Evolutionary conservation across 2,797 vertebrate species (phyloP).

Genomic region (Champsocephalus gunnari): DNA sequence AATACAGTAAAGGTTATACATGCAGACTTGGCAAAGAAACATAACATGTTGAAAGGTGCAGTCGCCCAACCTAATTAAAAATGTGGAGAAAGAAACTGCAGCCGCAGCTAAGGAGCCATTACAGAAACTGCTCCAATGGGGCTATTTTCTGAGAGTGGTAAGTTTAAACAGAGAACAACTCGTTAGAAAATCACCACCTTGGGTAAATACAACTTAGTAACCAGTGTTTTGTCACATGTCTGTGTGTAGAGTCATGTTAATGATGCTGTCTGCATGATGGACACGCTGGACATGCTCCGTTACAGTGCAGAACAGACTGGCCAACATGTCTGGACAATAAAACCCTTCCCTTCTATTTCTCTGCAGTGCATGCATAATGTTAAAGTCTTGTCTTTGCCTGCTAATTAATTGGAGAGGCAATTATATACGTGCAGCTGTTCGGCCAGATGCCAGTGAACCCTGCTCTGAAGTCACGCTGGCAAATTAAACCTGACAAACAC

Average conservation of each 20-base stretch:
- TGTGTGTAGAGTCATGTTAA: not conserved
- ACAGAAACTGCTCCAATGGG: not conserved
- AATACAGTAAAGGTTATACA: constrained; percentile 8
- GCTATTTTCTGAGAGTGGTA: not conserved
- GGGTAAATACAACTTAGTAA: not conserved
- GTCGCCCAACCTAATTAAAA: not conserved
- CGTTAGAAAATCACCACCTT: not conserved
- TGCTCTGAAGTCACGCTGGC: constrained; percentile 74
- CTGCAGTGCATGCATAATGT: constrained; percentile 72
- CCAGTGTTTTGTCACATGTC: not conserved
- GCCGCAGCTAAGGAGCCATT: not conserved
- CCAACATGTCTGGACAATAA: constrained; percentile 44
- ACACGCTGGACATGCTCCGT: constrained; percentile 22
- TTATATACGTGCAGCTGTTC: constrained; percentile 82
- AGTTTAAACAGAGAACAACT: not conserved
- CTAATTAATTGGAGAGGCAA: constrained; percentile 82
- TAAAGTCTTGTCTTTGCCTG: constrained; percentile 67
- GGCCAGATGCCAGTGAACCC: constrained; percentile 81
- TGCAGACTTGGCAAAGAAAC: constrained; percentile 10
- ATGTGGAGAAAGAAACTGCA: not conserved
- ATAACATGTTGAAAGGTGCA: not conserved
- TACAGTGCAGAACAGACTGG: constrained; percentile 11
- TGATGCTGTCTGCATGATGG: constrained; percentile 30
- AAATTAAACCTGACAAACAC: constrained; percentile 80
- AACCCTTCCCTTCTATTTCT: constrained; percentile 44